Base-by-base conservation (phyloP, 2,113 vertebrate genomes). In the Tamias sibiricus region DNA sequence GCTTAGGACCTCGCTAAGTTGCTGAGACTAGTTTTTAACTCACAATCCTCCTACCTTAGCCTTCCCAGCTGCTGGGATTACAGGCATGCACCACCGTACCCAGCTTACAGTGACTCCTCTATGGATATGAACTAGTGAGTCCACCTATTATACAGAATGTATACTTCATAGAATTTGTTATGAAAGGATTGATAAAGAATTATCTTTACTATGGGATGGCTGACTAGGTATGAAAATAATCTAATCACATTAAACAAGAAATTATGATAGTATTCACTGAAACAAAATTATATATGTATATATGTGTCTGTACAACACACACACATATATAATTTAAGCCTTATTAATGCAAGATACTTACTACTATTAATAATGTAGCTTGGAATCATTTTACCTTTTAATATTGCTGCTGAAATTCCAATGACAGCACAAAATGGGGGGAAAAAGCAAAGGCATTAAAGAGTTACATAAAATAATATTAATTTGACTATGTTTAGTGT, bases 341-440 rank as follows among this genome's bases (percentile, higher is more conserved):
- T 85, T 83, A 95, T 91, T 95, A 98, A 96, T 93, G 93, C 14
- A 57, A 97, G 96, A 98, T 99, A 99, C 99, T 99, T 99, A 99
- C 99, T 99, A 99, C 99, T 99, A 98, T 99, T 99, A 98, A 99
- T 98, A 98, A 99, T 99, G 99, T 99, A 98, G 98, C 99, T 99
- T 98, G 99, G 99, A 98, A 99, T 98, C 98, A 98, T 99, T 99
- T 99, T 99, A 98, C 99, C 99, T 99, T 99, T 99, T 99, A 99
- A 99, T 98, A 99, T 99, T 98, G 99, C 98, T 98, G 99, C 99
- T 99, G 99, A 98, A 97, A 98, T 98, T 98, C 98, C 98, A 98
- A 98, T 0, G 98, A 94, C 97, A 98, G 99, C 99, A 98, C 20
- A 4, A 98, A 97, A 95, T 77, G 90, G 71, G 89, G 95, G 91